phyloP scores from a whole-genome alignment of 2,113 vertebrate genomes.

The Brevimyrus niger region DNA sequence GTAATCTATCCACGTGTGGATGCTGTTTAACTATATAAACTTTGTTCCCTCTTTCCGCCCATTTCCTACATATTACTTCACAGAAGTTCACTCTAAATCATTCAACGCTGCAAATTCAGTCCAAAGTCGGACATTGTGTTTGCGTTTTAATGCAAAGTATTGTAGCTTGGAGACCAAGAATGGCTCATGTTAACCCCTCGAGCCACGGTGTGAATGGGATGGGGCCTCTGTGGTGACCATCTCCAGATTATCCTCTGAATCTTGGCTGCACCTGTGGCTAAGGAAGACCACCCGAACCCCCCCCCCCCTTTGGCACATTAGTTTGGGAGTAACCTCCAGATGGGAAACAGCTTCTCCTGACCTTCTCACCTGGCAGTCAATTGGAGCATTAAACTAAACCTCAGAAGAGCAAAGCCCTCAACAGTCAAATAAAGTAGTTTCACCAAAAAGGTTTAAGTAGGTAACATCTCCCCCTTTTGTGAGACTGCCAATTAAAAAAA shows the following conservation, averaged over 20 bases:
- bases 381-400: constrained; percentile 20
- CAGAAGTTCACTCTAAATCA: background rate
- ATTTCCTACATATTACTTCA: background rate
- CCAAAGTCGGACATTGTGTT: background rate
- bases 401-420: constrained; percentile 25
- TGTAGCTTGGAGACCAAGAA: background rate
- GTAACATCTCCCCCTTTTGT: background rate
- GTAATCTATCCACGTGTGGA: background rate
- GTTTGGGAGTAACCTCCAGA: background rate
- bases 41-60: background rate
- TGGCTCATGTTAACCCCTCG: background rate
- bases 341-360: background rate
- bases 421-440: background rate
- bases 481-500: background rate
- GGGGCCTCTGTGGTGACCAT: background rate
- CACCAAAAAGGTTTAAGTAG: background rate
- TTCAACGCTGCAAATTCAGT: background rate
- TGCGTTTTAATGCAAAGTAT: background rate
- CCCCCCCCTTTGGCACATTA: background rate
- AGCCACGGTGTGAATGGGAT: background rate
- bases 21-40: background rate
- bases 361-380: constrained; percentile 35
- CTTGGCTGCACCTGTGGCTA: background rate
- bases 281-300: background rate
- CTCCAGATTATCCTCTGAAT: background rate